Evolutionary conservation across 2,888 invertebrate genomes (phyloP), one percentile per base, ranked within the genome.

Genomic region (Trissolcus japonicus): DNA sequence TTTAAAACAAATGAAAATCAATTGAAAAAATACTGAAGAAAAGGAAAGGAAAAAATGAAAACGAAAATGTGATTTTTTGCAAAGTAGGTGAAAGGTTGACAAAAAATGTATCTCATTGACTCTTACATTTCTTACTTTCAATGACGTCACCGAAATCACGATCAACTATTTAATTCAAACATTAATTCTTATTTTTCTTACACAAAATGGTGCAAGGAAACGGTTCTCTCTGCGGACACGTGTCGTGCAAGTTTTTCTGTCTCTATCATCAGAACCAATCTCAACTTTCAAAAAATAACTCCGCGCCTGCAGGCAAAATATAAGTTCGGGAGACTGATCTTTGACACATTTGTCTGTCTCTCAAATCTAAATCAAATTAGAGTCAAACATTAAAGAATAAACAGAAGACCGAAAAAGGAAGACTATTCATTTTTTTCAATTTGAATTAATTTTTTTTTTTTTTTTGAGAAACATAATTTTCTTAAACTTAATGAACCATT

Each of bases 181-280:
- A 75, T 62, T 65, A 69, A 53, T 50, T 69, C 53, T 69, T 71
- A 66, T 57, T 76, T 61, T 54, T 71, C 65, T 66, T 43, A 56
- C 65, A 59, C 46, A 57, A 21, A 53, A 16, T 16, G 51, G 71
- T 41, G 57, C 41, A 9, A 55, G 43, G 55, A 61, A 50, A 59
- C 43, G 65, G 25, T 25, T 25, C 4, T 25, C 1, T 75, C n/a
- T 68, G 67, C 40, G 57, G 50, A 48, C 69, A 65, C 61, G 76
- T 66, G 65, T 76, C 68, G 9, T n/a, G 55, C 35, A 16, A 16
- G 21, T 65, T 69, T 75, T 59, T 75, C n/a, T 11, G n/a, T 54
- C 25, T 25, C 25, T 55, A 4, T 16, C 16, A 21, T 35, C 21
- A 48, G 29, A 62, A 62, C 50, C 48, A 62, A 50, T 56, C 17